Evolutionary conservation across 2,797 vertebrate genomes (phyloP), one percentile per base, ranked within the genome.

Genomic region (Clarias fuscus): DNA sequence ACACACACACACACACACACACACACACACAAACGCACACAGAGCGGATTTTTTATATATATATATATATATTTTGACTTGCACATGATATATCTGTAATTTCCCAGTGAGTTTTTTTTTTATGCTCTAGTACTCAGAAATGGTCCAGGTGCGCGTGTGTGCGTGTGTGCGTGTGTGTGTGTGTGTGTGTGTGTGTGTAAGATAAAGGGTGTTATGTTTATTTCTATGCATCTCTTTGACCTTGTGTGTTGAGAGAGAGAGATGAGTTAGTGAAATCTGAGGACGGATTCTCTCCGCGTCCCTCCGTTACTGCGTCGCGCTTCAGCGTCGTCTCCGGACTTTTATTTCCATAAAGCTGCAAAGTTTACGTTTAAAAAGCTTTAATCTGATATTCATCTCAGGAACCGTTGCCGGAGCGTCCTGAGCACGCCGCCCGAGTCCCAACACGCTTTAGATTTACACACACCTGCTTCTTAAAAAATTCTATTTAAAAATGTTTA

Each of bases 141-240:
- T 53, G 22, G 33, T 78, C 7, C 56, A 78, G 53, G 76, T 78
- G 76, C 61, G 56, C 59, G 75, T 58, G 75, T 58, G 53, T 58
- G 75, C 33, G 53, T 86, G 65, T 81, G 37, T 72, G 56, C 70
- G 76, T 70, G 64, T 61, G 53, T 43, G 84, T 61, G 84, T 43
- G 84, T 30, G 84, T 40, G 84, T n/a, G 62, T 48, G 84, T 48
- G 62, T 65, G 72, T 77, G 72, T 65, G 61, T 53, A 72, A 58
- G 73, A 58, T 17, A 20, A 5, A 20, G 62, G 56, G 62, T 79
- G 62, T 59, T 22, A 24, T 79, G 40, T 43, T 43, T 43, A 43
- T 43, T 43, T 43, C 40, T 43, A 7, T 43, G 40, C 40, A 43
- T 43, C 40, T 43, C 40, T 43, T 43, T 43, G 40, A 43, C 40